A percentile compares a stretch with the other conserved stretches of the same genome.
These are phyloP conservation scores for Salvelinus alpinus DNA, from an alignment of 2,113 vertebrate genomes.

Conservation along the genomic window DNA sequence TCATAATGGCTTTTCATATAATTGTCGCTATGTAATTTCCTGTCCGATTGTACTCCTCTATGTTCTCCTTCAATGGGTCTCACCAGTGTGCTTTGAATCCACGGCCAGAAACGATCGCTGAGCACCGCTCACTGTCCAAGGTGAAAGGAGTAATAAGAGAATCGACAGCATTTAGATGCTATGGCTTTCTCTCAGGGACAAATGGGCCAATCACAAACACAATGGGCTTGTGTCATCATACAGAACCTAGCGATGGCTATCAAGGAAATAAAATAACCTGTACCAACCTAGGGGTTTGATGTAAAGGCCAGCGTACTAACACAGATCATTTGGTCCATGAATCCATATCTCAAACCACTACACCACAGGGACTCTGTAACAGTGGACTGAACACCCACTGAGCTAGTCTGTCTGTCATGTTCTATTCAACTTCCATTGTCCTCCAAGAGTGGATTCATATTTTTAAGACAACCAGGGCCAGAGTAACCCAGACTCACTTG, in stretches of 20 bases:
- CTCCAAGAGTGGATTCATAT: neutral
- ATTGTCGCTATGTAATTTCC: neutral
- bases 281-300: neutral
- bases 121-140: too few relatives aligned
- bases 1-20: neutral
- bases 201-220: neutral
- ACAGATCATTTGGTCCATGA: neutral
- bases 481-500: constrained; percentile 77
- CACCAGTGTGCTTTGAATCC: neutral
- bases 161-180: too few relatives aligned
- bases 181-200: neutral
- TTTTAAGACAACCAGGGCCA: neutral
- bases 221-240: neutral
- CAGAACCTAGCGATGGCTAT: neutral
- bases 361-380: neutral
- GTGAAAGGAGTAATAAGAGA: too few relatives aligned
- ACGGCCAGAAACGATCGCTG: too few relatives aligned
- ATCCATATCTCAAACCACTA: neutral
- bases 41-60: neutral
- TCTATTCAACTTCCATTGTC: neutral
- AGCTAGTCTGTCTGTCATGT: neutral
- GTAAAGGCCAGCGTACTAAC: neutral
- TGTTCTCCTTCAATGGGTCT: neutral
- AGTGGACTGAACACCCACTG: too few relatives aligned
- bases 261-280: neutral